Base-by-base conservation (phyloP, 2,797 vertebrate genomes). In the Chiloscyllium punctatum region DNA sequence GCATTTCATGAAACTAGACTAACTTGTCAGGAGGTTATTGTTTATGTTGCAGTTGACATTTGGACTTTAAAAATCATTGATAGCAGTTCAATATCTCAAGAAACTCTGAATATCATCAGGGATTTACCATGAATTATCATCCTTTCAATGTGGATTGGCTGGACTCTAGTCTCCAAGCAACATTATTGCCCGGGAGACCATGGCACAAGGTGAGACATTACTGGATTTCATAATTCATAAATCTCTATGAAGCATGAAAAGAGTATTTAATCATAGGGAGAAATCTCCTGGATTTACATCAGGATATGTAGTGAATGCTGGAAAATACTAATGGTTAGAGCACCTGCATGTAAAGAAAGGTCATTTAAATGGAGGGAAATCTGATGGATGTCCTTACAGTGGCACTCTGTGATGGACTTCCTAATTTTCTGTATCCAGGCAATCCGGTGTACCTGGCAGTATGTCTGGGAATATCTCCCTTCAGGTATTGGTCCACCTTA, bases 111-210 rank as follows among this genome's bases (percentile, higher is more conserved):
- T 21, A 53, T 72, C 71, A 94, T 53, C 69, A 13, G 62, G 62
- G 66, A 8, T 4, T 23, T 42, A 68, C 33, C 8, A 74, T 94
- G 94, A 94, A 71, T 94, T 48, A 68, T 51, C n/a, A 74, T 23
- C 48, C 7, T 66, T 96, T 96, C 53, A 90, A 95, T 62, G 53
- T 95, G 15, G 71, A 96, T 51, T 97, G 96, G 96, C 92, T 96
- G 87, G 95, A 96, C 94, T 95, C 95, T 48, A 96, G 96, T 94
- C 74, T 96, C 21, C 90, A 96, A 69, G 96, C 96, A 71, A 96
- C 96, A 25, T 95, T 97, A 87, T 79, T 96, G 82, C 96, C 96
- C n/a, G 96, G 96, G 72, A 96, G 95, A 77, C 96, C 96, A 88
- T 97, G 96, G 96, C 95, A 96, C 94, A 95, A 96, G 96, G 96